Base-by-base conservation (phyloP, 2,888 invertebrate genomes). In the Bembecia ichneumoniformis region DNA sequence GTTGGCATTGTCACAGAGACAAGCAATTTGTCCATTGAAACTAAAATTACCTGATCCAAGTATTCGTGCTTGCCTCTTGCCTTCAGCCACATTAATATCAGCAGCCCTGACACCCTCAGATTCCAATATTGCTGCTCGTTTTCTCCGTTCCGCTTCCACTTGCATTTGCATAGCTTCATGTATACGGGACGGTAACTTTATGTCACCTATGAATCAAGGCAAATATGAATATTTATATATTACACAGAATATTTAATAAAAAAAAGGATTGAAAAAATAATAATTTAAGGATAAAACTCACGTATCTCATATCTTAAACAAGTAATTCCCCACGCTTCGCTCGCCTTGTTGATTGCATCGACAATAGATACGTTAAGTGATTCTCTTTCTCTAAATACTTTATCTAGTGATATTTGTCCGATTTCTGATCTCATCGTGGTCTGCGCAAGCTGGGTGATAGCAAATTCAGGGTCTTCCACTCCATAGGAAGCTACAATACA, bases 91-190 rank as follows among this genome's bases (percentile, higher is more conserved):
- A 80, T 99, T 99, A 52, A 99, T 97, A 57, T 98, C 97, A 0
- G 96, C 95, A 58, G 94, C 94, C 20, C 96, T 88, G 9, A 92
- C 89, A 72, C 98, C 98, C 87, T 99, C 99, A 0, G 99, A 99
- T 75, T 99, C 98, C 56, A 99, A 88, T 67, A 99, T 95, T 13
- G 97, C 94, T 0, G 99, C 99, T 58, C 99, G 89, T 75, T 99
- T 99, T 69, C 94, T 93, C 49, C 99, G 87, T 77, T 99, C 99
- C 0, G 99, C 99, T 82, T 99, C 99, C 0, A 99, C 99, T 88
- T 99, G 99, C 98, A 99, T 98, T 81, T 99, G 99, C 99, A 99
- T 99, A 0, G 99, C 99, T 78, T 99, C 98, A 70, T 98, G 96
- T 1, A 99, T 95, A 63, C 98, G 91, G 0, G 89, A 82, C 0